Conservation (phyloP, 2,797 vertebrate species). For the Synaphobranchus kaupii region DNA sequence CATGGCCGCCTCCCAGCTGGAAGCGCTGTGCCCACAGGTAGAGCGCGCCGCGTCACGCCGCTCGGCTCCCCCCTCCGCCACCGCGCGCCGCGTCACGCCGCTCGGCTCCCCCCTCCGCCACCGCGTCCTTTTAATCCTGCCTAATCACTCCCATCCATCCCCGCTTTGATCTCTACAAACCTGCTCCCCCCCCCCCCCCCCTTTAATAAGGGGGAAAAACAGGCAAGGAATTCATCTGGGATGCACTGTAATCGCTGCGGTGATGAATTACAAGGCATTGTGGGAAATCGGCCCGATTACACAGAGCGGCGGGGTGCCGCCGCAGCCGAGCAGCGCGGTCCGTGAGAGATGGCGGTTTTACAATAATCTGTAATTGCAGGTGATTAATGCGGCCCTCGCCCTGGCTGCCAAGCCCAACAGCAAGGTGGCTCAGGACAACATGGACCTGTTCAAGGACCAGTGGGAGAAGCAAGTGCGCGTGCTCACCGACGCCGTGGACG, state of each 20-base stretch:
- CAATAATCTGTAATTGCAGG: conserved; percentile 82
- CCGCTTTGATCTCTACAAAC: conserved; percentile 54
- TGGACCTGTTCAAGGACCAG: conserved; percentile 98
- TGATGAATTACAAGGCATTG: conserved; percentile 48
- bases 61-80: neutral
- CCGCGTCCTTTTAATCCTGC: conserved; percentile 57
- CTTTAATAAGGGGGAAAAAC: conserved; percentile 40
- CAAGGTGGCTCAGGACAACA: conserved; percentile 96
- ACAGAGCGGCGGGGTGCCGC: neutral
- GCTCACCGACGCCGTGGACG: conserved; percentile 95
- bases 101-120: neutral
- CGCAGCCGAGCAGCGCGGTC: conserved; percentile 41
- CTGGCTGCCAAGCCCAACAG: conserved; percentile 92
- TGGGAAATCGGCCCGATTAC: neutral
- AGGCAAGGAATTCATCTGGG: conserved; percentile 55
- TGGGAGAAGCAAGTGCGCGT: conserved; percentile 99
- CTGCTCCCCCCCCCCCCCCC: conserved; percentile 37
- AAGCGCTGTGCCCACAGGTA: conserved; percentile 97
- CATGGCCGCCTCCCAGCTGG: conserved; percentile 97
- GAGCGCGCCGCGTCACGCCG: neutral
- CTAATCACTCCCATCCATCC: conserved; percentile 62
- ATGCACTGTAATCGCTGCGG: conserved; percentile 45
- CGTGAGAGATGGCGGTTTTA: conserved; percentile 55
- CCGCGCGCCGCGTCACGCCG: neutral
- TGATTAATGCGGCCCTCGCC: conserved; percentile 95